Base-by-base conservation (phyloP, 2,113 vertebrate genomes). In the Sinocyclocheilus grahami region DNA sequence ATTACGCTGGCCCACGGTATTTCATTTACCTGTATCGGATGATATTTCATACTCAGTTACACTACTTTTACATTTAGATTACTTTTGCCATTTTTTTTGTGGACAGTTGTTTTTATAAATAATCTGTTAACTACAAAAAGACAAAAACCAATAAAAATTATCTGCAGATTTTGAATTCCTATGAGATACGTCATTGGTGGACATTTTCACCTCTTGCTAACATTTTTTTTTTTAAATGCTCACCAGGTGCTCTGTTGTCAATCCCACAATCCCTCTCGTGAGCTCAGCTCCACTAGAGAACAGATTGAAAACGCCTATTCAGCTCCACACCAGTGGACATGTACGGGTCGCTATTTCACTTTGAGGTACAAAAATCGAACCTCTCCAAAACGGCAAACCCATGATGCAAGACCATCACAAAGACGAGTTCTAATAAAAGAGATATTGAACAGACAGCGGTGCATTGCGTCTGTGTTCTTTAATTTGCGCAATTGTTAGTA, bases 391-490 rank as follows among this genome's bases (percentile, higher is more conserved):
- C 58, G 39, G 51, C 82, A n/a, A 77, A 87, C 75, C 90, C 86
- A 80, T 65, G 78, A 84, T 83, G 51, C 72, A 9, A 51, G 72
- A 69, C 84, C 27, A 42, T 24, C 74, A 27, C 71, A 91, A 90
- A 92, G 88, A 74, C 90, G 91, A 78, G 90, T 81, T 80, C 71
- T 83, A 51, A 91, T 86, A n/a, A 85, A 62, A 63, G 51, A 86
- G 88, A 69, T 87, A 76, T 83, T 85, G 71, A 83, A 74, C 60
- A 63, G 33, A 30, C 53, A 42, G 42, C 79, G 22, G 39, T 62
- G 53, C 90, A n/a, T n/a, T n/a, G n/a, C n/a, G n/a, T n/a, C n/a
- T n/a, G n/a, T 42, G 42, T 42, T 42, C 42, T 42, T 42, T 9
- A 42, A 42, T 42, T 42, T 42, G 7, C 42, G 8, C 7, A 42